Conservation (phyloP, 2,888 invertebrate genomes). For the Oscheius onirici region DNA sequence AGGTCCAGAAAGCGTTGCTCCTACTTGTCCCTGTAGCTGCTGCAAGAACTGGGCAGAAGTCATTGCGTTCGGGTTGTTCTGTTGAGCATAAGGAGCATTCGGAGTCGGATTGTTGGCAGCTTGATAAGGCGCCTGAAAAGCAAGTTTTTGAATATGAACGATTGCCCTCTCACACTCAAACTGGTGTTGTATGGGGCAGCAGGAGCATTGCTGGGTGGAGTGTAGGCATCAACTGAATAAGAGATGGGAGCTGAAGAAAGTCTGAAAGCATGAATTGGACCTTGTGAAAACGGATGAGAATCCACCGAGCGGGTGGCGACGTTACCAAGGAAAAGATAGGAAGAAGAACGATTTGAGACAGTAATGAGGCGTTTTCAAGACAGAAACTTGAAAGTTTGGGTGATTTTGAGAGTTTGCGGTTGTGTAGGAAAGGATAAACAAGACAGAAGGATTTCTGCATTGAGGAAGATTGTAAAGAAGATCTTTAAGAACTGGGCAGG, state of each 20-base stretch:
- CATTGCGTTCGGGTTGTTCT: slow-evolving; percentile 12
- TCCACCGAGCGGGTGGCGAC: slow-evolving; percentile 24
- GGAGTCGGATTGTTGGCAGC: slow-evolving; percentile 36
- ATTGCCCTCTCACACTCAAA: neutral
- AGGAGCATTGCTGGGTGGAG: slow-evolving; percentile 4
- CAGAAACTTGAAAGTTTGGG: neutral
- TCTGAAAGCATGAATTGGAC: slow-evolving; percentile 36
- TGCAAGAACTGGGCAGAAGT: slow-evolving; percentile 23
- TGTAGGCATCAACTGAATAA: slow-evolving; percentile 38
- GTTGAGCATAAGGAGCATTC: slow-evolving; percentile 25
- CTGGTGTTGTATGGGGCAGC: slow-evolving; percentile 25
- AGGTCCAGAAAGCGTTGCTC: slow-evolving; percentile 12
- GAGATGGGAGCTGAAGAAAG: slow-evolving; percentile 51
- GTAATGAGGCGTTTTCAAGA: neutral
- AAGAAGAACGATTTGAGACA: slow-evolving; percentile 6
- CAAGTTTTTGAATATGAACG: neutral
- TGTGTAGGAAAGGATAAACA: neutral
- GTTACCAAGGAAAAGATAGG: slow-evolving; percentile 13
- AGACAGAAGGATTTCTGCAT: neutral
- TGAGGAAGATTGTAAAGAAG: neutral
- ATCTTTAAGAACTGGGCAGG: neutral
- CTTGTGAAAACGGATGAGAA: neutral
- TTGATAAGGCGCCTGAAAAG: slow-evolving; percentile 36
- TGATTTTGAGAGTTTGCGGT: neutral
- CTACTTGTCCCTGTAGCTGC: slow-evolving; percentile 7